Evolutionary conservation across 2,888 invertebrate genomes (phyloP), one percentile per base, ranked within the genome.

Genomic region (Cremastinae sp.): DNA sequence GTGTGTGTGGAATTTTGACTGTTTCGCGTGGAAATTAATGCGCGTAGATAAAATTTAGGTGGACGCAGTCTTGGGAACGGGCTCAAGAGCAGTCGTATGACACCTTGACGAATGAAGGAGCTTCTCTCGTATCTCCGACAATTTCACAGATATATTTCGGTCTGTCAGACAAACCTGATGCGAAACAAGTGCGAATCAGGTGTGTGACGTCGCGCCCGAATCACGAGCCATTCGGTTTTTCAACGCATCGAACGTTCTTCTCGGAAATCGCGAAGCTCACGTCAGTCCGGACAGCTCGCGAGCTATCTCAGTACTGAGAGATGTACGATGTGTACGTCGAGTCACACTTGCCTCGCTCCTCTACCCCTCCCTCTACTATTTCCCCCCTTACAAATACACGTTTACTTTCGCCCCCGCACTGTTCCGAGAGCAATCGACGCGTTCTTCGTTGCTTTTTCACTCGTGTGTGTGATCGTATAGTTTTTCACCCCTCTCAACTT

Each of bases 291-390:
- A 54, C 65, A 20, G 65, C 59, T 28, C 68, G 76, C 47, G 53
- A 74, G 76, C 73, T 65, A 54, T 70, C 73, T 41, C 45, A 41
- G 69, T 51, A 76, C 76, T 76, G 76, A 76, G 43, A 59, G 68
- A 41, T 34, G 51, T 38, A 10, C 3, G 34, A 34, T 62, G 53
- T 70, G 22, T 62, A 62, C 61, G 18, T 51, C 34, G 43, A 65
- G 74, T 77, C 76, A 77, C 76, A 74, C 28, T 28, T 28, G n/a
- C n/a, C 28, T 28, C 28, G 28, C 28, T 28, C 28, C 28, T n/a
- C n/a, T 5, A 28, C 28, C 28, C 5, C 28, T 5, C 28, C 2
- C 28, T 28, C 2, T 28, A 5, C 5, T 28, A 28, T 5, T 28
- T 28, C 5, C 5, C 5, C 5, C 28, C 28, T 28, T 5, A 28